Evolutionary conservation across 2,113 vertebrate genomes (phyloP), one percentile per base, ranked within the genome.

Genomic region (Tupaia tana): DNA sequence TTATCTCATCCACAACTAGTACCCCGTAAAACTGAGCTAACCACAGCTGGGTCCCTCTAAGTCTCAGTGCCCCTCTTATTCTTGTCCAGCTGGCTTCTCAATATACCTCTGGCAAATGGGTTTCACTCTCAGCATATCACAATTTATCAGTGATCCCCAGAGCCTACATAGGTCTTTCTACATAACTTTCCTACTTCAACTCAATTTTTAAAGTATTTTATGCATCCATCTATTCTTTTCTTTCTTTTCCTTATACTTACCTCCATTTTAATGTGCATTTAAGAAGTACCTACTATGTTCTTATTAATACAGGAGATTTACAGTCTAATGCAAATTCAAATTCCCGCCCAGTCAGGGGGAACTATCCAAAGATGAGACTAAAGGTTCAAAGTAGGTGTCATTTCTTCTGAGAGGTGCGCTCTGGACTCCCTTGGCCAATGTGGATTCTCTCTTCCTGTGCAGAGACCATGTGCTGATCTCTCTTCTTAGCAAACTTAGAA

Each of bases 241-340:
- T 79, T 1, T 43, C 61, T 64, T 16, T 29, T 1, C 24, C 43
- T 81, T 54, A 64, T 69, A 16, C 7, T 81, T 69, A 9, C 7
- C 69, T 87, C 2, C 22, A 75, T 87, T 78, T 94, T 92, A 84
- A 80, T 25, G 69, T 79, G 20, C 74, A 84, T 67, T 54, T 85
- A 86, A 25, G 52, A 73, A 89, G 8, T 11, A 74, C 11, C 15
- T 93, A 27, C 8, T 86, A 19, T 71, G 61, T 29, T 4, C 6
- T 91, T 81, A 89, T 74, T 27, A 79, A 69, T 24, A 6, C 54
- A 58, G 13, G 1, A 29, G 7, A 58, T 73, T 75, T 90, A 61
- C 31, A 75, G 43, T 85, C n/a, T n/a, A 54, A 71, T 79, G 5
- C 0, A 83, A 79, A 56, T 80, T 52, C 6, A 18, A 43, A 43